Percentiles rank a stretch among this genome's conserved stretches.
These are phyloP conservation scores for Diprion similis DNA, from an alignment of 1,140 invertebrate genomes.

Conservation along the genomic window DNA sequence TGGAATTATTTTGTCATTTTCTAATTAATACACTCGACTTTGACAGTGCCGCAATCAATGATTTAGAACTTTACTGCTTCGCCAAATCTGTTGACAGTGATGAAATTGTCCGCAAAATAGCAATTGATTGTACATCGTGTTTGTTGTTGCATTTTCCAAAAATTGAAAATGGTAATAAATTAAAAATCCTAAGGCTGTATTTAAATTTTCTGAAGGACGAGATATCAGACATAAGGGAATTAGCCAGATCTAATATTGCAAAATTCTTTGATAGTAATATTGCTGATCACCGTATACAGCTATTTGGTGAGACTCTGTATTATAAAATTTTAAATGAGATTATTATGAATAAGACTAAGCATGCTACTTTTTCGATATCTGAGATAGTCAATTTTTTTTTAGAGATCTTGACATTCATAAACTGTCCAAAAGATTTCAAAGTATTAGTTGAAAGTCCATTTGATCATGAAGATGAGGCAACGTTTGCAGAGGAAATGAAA, in stretches of 20 bases:
- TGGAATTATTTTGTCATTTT: neutral
- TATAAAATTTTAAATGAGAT: conserved; percentile 12
- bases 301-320: conserved; percentile 7
- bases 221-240: conserved; percentile 28
- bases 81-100: neutral
- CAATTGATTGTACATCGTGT: neutral
- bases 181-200: conserved; percentile 27
- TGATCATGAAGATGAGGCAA: conserved; percentile 35
- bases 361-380: neutral
- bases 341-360: neutral
- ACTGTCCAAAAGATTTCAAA: conserved; percentile 1
- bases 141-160: conserved; percentile 15
- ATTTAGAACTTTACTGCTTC: neutral
- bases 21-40: neutral
- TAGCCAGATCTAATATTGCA: conserved; percentile 12
- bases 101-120: neutral
- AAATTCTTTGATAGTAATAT: conserved; percentile 18
- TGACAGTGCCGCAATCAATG: neutral
- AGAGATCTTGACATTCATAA: neutral
- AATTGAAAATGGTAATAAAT: conserved; percentile 16
- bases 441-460: conserved; percentile 37
- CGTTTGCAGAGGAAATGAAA: conserved; percentile 41
- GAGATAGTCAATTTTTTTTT: conserved; percentile 1
- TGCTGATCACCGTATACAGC: conserved; percentile 17
- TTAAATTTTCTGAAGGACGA: conserved; percentile 41